These are phyloP conservation scores for Strigamia transsilvanica DNA, from an alignment of 2,888 invertebrate species.

Conservation along the genomic window DNA sequence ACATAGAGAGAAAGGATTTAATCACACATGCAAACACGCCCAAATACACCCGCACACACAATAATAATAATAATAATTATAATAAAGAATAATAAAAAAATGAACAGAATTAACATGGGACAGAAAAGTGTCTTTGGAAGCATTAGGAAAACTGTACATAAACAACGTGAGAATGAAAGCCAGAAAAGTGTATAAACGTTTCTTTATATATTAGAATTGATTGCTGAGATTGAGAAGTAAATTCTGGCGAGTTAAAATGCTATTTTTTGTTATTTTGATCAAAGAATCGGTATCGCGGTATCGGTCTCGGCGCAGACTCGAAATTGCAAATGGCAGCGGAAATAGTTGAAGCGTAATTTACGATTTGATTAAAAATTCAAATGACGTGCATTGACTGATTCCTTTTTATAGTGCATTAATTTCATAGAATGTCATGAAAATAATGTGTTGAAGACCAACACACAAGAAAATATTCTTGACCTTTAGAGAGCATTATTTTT, in stretches of 20 bases:
- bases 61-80: too few species aligned
- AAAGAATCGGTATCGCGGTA: too few species aligned
- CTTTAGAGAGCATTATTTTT: too few species aligned
- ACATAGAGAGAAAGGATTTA: not conserved
- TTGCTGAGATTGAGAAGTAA: not conserved
- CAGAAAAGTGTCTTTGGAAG: not conserved
- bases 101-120: not conserved
- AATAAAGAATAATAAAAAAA: too few species aligned
- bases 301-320: not conserved
- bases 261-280: too few species aligned
- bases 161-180: not conserved
- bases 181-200: too few species aligned
- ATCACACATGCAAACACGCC: conserved; percentile 1
- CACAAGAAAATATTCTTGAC: too few species aligned
- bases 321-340: not conserved
- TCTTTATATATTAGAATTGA: not conserved
- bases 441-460: too few species aligned
- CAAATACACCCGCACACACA: not conserved
- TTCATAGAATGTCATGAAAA: too few species aligned
- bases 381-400: too few species aligned
- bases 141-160: not conserved
- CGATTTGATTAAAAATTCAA: too few species aligned
- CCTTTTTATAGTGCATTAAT: too few species aligned
- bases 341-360: not conserved
- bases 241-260: not conserved